These are phyloP conservation scores for Sula dactylatra DNA, from an alignment of 2,113 vertebrate genomes.

Conservation along the genomic window DNA sequence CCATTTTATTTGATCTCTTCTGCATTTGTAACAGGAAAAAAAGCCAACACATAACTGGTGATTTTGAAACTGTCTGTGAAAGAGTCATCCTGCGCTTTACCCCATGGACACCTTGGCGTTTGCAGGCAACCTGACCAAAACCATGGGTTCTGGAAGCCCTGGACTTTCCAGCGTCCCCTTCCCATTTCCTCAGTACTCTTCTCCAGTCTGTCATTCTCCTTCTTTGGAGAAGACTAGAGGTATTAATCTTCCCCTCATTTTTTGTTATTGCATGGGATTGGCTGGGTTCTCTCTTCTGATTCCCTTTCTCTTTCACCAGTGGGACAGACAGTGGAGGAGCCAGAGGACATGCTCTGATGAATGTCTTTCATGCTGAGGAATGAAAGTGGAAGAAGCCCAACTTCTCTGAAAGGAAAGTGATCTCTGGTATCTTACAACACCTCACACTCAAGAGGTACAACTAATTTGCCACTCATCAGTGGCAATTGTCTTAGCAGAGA, in stretches of 20 bases:
- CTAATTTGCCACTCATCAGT: background rate
- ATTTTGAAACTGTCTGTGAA: background rate
- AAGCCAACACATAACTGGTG: background rate
- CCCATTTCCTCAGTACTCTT: background rate
- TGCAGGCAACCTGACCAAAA: background rate
- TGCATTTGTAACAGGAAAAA: background rate
- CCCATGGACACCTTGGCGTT: background rate
- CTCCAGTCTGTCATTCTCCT: background rate
- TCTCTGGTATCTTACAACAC: background rate
- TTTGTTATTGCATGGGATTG: background rate
- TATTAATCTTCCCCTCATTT: background rate
- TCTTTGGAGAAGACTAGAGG: background rate
- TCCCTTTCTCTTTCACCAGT: background rate
- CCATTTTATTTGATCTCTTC: background rate
- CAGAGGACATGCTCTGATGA: background rate
- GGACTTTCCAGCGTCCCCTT: background rate
- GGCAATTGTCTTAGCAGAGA: background rate
- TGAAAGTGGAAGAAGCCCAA: background rate
- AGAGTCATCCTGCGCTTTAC: background rate
- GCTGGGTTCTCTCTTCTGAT: background rate
- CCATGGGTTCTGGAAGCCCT: background rate
- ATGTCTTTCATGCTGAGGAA: background rate
- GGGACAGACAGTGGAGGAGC: background rate
- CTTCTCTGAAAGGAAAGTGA: background rate
- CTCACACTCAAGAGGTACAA: background rate